Percentiles rank a stretch among this genome's conserved stretches.
Conservation (phyloP, 2,113 vertebrate species). For the Ifrita kowaldi region DNA sequence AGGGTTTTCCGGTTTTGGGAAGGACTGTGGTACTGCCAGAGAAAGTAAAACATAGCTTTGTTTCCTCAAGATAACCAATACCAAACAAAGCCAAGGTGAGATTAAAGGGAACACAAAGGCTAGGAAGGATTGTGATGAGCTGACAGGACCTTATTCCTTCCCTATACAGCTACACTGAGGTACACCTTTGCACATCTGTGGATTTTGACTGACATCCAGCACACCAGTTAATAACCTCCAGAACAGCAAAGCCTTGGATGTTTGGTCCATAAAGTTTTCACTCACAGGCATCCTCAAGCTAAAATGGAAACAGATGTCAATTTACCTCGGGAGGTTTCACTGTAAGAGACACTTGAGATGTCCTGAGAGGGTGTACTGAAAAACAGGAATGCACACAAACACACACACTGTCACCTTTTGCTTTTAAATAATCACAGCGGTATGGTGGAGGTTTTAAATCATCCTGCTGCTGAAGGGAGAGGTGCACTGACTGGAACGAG, state of each 20-base stretch:
- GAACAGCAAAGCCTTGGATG: not conserved
- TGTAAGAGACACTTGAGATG: not conserved
- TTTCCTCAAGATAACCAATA: not conserved
- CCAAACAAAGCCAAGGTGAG: not conserved
- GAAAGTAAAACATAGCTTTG: not conserved
- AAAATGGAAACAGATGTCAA: not conserved
- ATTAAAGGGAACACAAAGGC: not conserved
- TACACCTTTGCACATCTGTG: not conserved
- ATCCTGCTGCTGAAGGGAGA: not conserved
- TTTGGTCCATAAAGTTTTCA: not conserved
- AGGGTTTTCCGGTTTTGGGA: not conserved
- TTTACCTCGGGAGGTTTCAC: not conserved
- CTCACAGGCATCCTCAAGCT: not conserved
- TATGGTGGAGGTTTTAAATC: not conserved
- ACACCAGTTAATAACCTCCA: not conserved
- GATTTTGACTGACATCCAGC: not conserved
- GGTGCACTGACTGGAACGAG: slow-evolving; percentile 13
- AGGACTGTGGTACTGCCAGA: not conserved
- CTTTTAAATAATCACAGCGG: slow-evolving; percentile 8
- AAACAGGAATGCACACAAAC: not conserved
- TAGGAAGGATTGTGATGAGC: not conserved
- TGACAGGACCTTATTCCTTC: not conserved
- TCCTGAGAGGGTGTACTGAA: not conserved
- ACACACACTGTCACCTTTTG: not conserved
- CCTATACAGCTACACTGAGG: not conserved